Percentiles rank a stretch among this genome's conserved stretches.
These are phyloP conservation scores for Dendroctonus valens DNA, from an alignment of 1,140 invertebrate genomes.

Conservation along the genomic window DNA sequence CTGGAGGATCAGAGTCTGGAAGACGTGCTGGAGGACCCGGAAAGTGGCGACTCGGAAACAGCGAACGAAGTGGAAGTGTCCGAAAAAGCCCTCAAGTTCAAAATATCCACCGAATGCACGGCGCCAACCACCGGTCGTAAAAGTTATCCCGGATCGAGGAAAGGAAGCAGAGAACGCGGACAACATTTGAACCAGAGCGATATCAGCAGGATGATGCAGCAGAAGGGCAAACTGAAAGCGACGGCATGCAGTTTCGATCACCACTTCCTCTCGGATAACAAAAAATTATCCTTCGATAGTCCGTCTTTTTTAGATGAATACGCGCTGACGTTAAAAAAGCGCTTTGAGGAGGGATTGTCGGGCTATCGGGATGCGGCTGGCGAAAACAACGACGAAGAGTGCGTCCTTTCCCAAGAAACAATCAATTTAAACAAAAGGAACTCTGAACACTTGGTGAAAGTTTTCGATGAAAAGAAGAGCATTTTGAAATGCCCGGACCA, in stretches of 20 bases:
- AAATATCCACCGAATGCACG: slow-evolving; percentile 67
- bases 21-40: slow-evolving; percentile 60
- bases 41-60: slow-evolving; percentile 63
- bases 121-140: slow-evolving; percentile 54
- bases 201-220: slow-evolving; percentile 41
- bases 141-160: slow-evolving; percentile 61
- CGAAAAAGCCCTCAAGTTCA: slow-evolving; percentile 73
- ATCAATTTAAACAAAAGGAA: slow-evolving; percentile 48
- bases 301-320: slow-evolving; percentile 49
- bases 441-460: slow-evolving; percentile 46
- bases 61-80: slow-evolving; percentile 75
- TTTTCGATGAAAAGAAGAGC: slow-evolving; percentile 45
- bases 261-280: slow-evolving; percentile 43
- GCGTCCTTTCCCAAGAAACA: slow-evolving; percentile 47
- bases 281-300: slow-evolving; percentile 47
- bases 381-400: slow-evolving; percentile 35
- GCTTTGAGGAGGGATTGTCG: slow-evolving; percentile 35
- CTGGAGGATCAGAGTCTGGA: slow-evolving; percentile 58
- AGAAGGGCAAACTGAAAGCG: slow-evolving; percentile 45
- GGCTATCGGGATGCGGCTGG: slow-evolving; percentile 32
- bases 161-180: slow-evolving; percentile 58
- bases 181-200: slow-evolving; percentile 47
- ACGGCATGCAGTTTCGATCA: slow-evolving; percentile 49
- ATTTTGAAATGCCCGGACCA: slow-evolving; percentile 44
- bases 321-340: slow-evolving; percentile 43